Conservation (phyloP, 2,113 vertebrate species). For the Octodon degus region DNA sequence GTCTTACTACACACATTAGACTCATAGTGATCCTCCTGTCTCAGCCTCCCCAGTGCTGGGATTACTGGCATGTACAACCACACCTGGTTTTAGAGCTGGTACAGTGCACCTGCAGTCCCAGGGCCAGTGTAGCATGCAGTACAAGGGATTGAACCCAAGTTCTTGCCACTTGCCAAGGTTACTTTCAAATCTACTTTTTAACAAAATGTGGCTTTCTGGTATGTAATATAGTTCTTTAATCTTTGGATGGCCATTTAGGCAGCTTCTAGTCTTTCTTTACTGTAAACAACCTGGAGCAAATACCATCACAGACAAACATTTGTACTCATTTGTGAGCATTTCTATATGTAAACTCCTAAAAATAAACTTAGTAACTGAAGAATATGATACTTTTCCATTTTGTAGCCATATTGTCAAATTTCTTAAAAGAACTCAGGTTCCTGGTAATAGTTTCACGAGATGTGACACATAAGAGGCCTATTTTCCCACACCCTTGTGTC, state of each 20-base stretch:
- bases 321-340: not conserved
- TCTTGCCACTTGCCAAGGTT: too few relatives aligned
- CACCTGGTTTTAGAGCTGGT: too few relatives aligned
- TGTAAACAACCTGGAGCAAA: not conserved
- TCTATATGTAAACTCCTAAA: not conserved
- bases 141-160: too few relatives aligned
- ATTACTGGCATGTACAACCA: too few relatives aligned
- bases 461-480: not conserved
- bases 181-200: not conserved
- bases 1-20: too few relatives aligned
- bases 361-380: not conserved
- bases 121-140: too few relatives aligned
- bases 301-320: not conserved
- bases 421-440: not conserved
- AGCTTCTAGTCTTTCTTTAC: not conserved
- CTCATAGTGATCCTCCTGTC: too few relatives aligned
- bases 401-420: not conserved
- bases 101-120: too few relatives aligned
- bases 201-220: not conserved
- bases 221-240: not conserved
- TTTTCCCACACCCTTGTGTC: not conserved
- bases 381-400: not conserved
- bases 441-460: not conserved
- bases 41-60: too few relatives aligned
- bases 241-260: not conserved